phyloP scores from a whole-genome alignment of 1,140 invertebrate species.

The Solen grandis region DNA sequence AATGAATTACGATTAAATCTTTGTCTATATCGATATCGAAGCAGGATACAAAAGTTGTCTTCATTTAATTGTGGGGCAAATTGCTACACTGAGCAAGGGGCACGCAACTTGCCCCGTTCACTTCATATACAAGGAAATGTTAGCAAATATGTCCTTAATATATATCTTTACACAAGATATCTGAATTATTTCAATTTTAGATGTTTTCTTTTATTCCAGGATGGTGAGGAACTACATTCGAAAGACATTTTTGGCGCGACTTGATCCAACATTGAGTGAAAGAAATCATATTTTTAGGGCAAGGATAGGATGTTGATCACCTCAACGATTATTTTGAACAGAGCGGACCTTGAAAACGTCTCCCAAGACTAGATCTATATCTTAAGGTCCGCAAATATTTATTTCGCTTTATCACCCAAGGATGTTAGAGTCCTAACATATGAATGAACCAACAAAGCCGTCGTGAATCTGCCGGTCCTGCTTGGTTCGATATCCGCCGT shows the following conservation, averaged over 20 bases:
- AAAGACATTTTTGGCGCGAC: no score
- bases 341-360: no score
- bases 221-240: no score
- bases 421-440: constrained; percentile 28
- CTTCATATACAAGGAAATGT: background rate
- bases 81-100: constrained; percentile 22
- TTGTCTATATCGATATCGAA: background rate
- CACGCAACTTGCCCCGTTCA: no score
- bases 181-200: background rate
- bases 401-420: constrained; percentile 35
- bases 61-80: constrained; percentile 1
- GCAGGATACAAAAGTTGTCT: background rate
- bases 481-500: constrained; percentile 45
- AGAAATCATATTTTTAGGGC: constrained; percentile 9
- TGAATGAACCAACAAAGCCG: constrained; percentile 29
- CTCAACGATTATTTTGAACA: no score
- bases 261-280: no score
- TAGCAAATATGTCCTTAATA: background rate
- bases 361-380: no score
- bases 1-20: background rate
- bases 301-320: constrained; percentile 29
- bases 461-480: constrained; percentile 19
- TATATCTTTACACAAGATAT: no score
- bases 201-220: constrained; percentile 8
- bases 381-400: constrained; percentile 11